Percentiles rank a stretch among this genome's conserved stretches.
phyloP scores from a whole-genome alignment of 2,113 vertebrate species.

The Atrichornis clamosus region DNA sequence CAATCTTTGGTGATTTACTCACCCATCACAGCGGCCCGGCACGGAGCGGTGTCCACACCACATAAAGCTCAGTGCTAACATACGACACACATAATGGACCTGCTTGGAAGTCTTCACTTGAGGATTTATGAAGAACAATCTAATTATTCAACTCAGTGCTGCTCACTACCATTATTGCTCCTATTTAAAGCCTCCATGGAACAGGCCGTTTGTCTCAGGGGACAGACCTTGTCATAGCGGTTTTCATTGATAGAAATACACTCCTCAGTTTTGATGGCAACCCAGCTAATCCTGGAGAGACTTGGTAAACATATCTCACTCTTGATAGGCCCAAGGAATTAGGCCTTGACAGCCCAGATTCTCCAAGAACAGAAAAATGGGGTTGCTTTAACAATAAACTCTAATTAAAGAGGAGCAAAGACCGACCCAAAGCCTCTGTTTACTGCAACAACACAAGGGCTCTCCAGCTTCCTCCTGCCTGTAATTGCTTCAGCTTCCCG shows the following conservation, averaged over 20 bases:
- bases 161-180: conserved; percentile 58
- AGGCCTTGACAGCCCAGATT: not conserved
- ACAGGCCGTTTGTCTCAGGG: conserved; percentile 66
- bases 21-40: not conserved
- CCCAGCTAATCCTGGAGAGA: conserved; percentile 18
- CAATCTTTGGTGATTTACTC: conserved; percentile 32
- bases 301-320: conserved; percentile 55
- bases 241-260: conserved; percentile 59
- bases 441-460: not conserved
- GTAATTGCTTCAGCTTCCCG: not conserved
- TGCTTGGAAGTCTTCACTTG: conserved; percentile 44
- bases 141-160: conserved; percentile 67
- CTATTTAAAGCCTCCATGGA: conserved; percentile 64
- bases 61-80: conserved; percentile 43
- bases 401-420: not conserved
- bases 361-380: conserved; percentile 19
- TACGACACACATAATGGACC: conserved; percentile 49
- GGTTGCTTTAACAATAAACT: not conserved
- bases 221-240: conserved; percentile 60
- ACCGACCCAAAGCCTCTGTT: not conserved
- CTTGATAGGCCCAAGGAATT: conserved; percentile 25
- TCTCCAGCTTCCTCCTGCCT: not conserved
- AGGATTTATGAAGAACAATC: conserved; percentile 69
- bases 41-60: conserved; percentile 43
- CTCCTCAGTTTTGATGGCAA: conserved; percentile 37